Evolutionary conservation across 2,888 invertebrate genomes (phyloP).

Genomic region (Magallana nippona): DNA sequence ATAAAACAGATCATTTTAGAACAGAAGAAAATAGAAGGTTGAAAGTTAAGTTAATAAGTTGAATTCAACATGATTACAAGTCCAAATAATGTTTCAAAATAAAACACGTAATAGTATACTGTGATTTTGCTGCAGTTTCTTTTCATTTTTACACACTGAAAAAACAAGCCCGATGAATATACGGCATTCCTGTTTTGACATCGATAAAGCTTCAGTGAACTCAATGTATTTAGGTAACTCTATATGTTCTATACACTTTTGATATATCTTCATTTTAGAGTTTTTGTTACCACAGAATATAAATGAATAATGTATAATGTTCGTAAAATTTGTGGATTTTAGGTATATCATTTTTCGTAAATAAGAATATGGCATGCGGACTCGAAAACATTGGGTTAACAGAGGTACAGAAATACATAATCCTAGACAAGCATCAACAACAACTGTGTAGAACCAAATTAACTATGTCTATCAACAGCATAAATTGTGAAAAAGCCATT

Average conservation of each 20-base stretch:
- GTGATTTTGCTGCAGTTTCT: too few species aligned
- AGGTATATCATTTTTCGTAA: neutral
- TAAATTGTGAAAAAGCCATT: neutral
- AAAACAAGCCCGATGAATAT: neutral
- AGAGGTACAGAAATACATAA: neutral
- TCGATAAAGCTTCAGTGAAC: neutral
- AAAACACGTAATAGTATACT: too few species aligned
- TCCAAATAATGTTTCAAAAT: too few species aligned
- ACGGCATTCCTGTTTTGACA: neutral
- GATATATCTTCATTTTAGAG: neutral
- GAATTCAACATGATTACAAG: too few species aligned
- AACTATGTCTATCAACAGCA: neutral
- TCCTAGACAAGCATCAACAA: neutral
- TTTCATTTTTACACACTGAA: neutral
- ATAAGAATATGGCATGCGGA: neutral
- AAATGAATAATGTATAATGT: too few species aligned
- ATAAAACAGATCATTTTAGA: too few species aligned
- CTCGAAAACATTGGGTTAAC: neutral
- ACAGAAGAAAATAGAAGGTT: too few species aligned
- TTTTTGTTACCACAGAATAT: too few species aligned
- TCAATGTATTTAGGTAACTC: neutral
- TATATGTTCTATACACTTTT: neutral
- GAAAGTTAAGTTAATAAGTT: too few species aligned
- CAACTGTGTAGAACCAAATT: neutral
- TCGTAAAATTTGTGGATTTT: neutral